phyloP scores from a whole-genome alignment of 2,888 invertebrate genomes.

The Reticulitermes lucifugus region DNA sequence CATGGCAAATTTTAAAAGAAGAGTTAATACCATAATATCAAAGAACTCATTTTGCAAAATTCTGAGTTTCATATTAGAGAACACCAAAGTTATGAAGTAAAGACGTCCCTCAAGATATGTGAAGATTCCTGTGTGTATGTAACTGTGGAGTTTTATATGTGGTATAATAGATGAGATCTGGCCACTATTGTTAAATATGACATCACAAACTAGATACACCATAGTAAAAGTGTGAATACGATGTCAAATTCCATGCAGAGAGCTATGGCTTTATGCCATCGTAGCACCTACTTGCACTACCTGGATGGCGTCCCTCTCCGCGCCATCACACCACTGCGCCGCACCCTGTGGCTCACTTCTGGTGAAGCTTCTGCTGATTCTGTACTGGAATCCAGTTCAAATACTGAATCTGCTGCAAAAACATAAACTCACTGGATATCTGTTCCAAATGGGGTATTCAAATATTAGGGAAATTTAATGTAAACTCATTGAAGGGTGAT shows the following conservation, averaged over 20 bases:
- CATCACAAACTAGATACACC: constrained; percentile 1
- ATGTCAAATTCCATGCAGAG: constrained; percentile 31
- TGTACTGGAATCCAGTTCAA: constrained; percentile 59
- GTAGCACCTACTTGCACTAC: constrained; percentile 55
- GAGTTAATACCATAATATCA: too few species aligned
- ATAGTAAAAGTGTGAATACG: neutral
- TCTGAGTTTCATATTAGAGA: too few species aligned
- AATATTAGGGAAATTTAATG: too few species aligned
- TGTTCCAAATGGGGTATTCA: too few species aligned
- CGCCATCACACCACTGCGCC: constrained; percentile 49
- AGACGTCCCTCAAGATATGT: too few species aligned
- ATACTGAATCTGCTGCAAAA: constrained; percentile 54
- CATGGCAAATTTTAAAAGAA: too few species aligned
- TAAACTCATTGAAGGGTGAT: too few species aligned
- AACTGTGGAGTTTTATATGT: too few species aligned
- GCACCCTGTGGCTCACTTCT: constrained; percentile 55
- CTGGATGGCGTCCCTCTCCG: constrained; percentile 56
- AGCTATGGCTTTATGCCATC: constrained; percentile 40
- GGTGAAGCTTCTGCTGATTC: constrained; percentile 61
- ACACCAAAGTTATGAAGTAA: too few species aligned
- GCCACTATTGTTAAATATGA: neutral
- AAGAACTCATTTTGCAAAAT: too few species aligned
- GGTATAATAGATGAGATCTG: neutral
- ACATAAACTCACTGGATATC: too few species aligned
- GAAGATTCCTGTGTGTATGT: too few species aligned